Base-by-base conservation (phyloP, 1,140 invertebrate genomes). In the Aradophagus sp. region DNA sequence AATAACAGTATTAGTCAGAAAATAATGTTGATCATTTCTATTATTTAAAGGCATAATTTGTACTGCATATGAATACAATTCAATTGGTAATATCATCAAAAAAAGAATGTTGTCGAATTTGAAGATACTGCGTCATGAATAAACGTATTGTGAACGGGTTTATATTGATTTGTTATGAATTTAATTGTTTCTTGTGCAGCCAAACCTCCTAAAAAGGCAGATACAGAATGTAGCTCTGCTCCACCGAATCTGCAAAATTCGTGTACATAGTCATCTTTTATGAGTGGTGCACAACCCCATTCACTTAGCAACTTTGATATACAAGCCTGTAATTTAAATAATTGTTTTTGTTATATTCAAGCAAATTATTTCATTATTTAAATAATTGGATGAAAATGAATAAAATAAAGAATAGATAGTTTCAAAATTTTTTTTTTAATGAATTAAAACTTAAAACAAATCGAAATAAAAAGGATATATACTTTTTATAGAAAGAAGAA, bases 101-200 rank as follows among this genome's bases (percentile, higher is more conserved):
- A 89, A 68, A 86, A 88, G 83, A 91, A 92, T 20, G 93, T 94
- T 44, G 89, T 89, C 32, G 95, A 94, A 62, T 92, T 95, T 42
- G 93, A 95, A 48, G 91, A 93, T 73, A 97, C 94, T 45, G 93
- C 96, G 88, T 99, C 97, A 84, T 97, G 98, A 70, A 99, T 92
- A 84, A 97, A 95, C 0, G 95, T 96, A 85, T 99, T 98, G 83
- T 98, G 92, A 27, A 99, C 88, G 7, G 97, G 97, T 78, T 97
- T 93, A 83, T 98, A 99, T 86, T 99, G 98, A 75, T 91, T 90
- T 1, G 98, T 99, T 34, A 99, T 90, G n/a, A 99, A 87, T 88
- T 99, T 99, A 50, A 99, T 98, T 2, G 91, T 91, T 87, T 99
- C 98, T 76, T 99, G 98, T 8, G 97, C 96, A 27, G 92, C 93